Conservation (phyloP, 2,797 vertebrate genomes). For the Epinephelus malabaricus region DNA sequence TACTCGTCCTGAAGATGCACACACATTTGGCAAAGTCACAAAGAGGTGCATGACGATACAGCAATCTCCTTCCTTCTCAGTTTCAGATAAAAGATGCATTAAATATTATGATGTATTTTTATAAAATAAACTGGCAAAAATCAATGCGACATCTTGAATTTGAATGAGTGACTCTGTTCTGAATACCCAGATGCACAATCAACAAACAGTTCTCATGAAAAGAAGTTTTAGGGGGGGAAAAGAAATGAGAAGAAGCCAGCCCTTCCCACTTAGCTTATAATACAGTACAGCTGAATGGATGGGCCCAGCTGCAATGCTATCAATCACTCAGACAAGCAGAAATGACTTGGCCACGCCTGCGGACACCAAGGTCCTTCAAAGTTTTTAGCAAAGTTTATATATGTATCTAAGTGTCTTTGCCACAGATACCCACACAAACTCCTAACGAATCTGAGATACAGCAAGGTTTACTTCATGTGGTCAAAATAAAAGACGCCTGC, state of each 20-base stretch:
- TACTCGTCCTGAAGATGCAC: constrained; percentile 38
- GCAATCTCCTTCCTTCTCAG: background rate
- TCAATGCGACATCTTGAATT: background rate
- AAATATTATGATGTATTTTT: constrained; percentile 9
- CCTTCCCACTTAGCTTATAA: constrained; percentile 2
- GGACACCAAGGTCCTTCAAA: background rate
- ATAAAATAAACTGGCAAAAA: background rate
- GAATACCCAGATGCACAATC: constrained; percentile 7
- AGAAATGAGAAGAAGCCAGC: constrained; percentile 12
- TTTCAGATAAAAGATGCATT: constrained; percentile 1
- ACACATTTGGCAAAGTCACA: constrained; percentile 40
- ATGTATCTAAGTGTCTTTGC: background rate
- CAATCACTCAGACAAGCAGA: constrained; percentile 44
- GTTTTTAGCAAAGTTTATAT: constrained; percentile 13
- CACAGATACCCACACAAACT: too few relatives aligned
- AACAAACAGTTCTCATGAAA: constrained; percentile 8
- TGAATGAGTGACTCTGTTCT: constrained; percentile 3
- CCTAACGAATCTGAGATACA: background rate
- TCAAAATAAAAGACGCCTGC: background rate
- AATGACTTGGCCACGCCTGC: constrained; percentile 16
- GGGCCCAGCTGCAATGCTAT: constrained; percentile 37
- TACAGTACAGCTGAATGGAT: constrained; percentile 38
- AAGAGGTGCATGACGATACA: constrained; percentile 7
- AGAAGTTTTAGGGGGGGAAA: background rate
- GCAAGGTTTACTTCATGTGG: too few relatives aligned